phyloP scores from a whole-genome alignment of 2,797 vertebrate genomes.

The Gymnocypris eckloni region DNA sequence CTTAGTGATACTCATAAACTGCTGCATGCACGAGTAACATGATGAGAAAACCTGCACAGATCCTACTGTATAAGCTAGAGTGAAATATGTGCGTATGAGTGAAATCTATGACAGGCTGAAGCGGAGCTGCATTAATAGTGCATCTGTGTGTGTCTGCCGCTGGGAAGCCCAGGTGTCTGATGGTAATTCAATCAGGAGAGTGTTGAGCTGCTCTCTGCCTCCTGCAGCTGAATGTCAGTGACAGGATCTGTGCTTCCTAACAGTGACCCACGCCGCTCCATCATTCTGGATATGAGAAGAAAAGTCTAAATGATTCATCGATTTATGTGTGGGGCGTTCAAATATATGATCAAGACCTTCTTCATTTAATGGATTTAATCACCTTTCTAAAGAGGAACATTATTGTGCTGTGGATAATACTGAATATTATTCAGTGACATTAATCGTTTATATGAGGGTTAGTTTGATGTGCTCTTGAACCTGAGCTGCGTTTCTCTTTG shows the following conservation, averaged over 20 bases:
- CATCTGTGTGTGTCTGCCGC: constrained; percentile 16
- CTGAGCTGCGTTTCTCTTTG: neutral
- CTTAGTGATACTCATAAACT: neutral
- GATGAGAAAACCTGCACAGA: neutral
- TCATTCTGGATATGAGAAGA: neutral
- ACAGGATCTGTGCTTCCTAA: too few species aligned
- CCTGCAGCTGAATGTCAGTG: constrained; percentile 39
- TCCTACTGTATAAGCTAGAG: neutral
- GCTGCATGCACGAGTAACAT: neutral
- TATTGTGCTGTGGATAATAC: neutral
- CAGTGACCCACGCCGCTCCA: too few species aligned
- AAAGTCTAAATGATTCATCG: neutral
- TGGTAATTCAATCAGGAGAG: constrained; percentile 16
- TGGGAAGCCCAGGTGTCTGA: constrained; percentile 17
- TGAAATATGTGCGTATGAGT: neutral
- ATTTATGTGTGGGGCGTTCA: constrained; percentile 4
- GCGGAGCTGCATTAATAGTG: neutral
- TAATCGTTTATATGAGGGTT: constrained; percentile 2
- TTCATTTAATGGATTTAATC: constrained; percentile 19
- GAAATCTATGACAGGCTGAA: neutral
- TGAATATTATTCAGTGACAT: constrained; percentile 18
- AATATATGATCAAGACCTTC: constrained; percentile 1
- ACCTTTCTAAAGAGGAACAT: neutral
- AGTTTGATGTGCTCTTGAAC: neutral
- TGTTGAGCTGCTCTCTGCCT: constrained; percentile 17